A percentile compares a stretch with the other conserved stretches of the same genome.
Conservation (phyloP, 1,140 invertebrate species). For the Spodoptera frugiperda region DNA sequence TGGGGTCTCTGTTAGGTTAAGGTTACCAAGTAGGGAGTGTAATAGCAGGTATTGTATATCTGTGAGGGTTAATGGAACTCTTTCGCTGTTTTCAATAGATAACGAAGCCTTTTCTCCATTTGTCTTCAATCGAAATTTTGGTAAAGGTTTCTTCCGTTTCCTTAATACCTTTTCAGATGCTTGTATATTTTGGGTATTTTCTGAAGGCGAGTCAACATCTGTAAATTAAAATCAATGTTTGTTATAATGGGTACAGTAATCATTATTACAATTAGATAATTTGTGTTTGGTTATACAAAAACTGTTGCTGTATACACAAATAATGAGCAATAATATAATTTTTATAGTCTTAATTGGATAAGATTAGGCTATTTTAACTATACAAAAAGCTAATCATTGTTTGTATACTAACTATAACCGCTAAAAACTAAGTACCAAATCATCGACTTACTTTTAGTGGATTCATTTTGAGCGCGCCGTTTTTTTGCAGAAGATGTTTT, state of each 20-base stretch:
- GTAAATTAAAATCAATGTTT: not conserved
- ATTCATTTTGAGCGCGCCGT: too few species aligned
- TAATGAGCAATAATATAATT: too few species aligned
- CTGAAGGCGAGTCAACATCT: not conserved
- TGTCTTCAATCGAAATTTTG: constrained; percentile 87
- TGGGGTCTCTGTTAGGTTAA: constrained; percentile 89
- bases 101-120: constrained; percentile 88
- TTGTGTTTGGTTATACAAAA: too few species aligned
- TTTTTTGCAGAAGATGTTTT: too few species aligned
- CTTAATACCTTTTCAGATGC: constrained; percentile 6
- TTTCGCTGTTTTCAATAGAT: constrained; percentile 81
- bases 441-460: too few species aligned
- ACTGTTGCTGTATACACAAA: too few species aligned
- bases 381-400: too few species aligned
- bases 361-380: too few species aligned
- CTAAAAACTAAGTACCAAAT: too few species aligned
- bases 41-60: constrained; percentile 94
- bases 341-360: too few species aligned
- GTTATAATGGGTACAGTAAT: not conserved
- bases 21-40: constrained; percentile 90
- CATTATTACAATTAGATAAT: not conserved
- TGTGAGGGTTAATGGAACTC: constrained; percentile 92
- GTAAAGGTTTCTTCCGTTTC: constrained; percentile 87
- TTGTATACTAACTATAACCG: too few species aligned
- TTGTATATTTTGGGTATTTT: not conserved